Conservation (phyloP, 2,113 vertebrate species). For the Potamarius usumacintae region DNA sequence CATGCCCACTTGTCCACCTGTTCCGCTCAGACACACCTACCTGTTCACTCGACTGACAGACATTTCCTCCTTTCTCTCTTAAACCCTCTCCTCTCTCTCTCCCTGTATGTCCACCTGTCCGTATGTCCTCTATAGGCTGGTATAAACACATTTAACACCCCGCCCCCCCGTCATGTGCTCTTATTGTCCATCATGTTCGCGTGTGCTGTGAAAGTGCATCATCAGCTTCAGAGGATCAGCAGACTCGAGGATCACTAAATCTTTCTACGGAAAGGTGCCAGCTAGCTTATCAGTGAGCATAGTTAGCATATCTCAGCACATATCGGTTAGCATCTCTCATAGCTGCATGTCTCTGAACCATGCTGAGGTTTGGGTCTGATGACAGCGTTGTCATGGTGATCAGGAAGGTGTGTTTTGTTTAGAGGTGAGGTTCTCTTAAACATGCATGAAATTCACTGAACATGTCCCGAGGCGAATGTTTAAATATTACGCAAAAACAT, state of each 20-base stretch:
- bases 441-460: not conserved
- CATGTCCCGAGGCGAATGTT: not conserved
- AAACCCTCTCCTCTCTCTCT: too few relatives aligned
- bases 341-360: not conserved
- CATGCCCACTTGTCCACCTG: too few relatives aligned
- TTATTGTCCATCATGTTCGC: too few relatives aligned
- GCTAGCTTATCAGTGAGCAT: not conserved
- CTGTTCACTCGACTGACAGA: not conserved
- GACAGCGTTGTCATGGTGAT: not conserved
- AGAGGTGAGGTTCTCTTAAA: not conserved
- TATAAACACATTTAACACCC: too few relatives aligned
- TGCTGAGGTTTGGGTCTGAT: not conserved
- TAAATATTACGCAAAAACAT: not conserved
- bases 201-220: too few relatives aligned
- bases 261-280: not conserved
- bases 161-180: too few relatives aligned
- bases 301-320: not conserved
- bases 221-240: too few relatives aligned
- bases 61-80: too few relatives aligned
- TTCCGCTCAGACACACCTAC: not conserved
- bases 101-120: too few relatives aligned
- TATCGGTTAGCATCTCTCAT: not conserved
- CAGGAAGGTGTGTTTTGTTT: too few relatives aligned
- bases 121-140: too few relatives aligned
- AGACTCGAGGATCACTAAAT: too few relatives aligned